Base-by-base conservation (phyloP, 2,797 vertebrate genomes). In the Myoxocephalus aenaeus region DNA sequence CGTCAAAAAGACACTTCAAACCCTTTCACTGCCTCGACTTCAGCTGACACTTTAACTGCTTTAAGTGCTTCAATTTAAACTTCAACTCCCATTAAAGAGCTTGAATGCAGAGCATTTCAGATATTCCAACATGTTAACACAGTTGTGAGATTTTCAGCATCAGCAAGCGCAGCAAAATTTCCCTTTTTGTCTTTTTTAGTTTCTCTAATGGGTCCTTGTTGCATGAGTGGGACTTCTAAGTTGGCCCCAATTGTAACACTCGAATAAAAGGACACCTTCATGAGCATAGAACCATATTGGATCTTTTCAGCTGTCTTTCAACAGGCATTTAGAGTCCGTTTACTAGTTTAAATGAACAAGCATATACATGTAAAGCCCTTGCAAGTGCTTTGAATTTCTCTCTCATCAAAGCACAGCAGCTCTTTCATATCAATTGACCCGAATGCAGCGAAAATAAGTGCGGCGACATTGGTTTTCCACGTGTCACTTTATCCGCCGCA, bases 341-440 rank as follows among this genome's bases (percentile, higher is more conserved):
- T 14, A 63, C 32, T 50, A 27, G 42, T 79, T 57, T 59, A 25
- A 64, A 32, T 29, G 17, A 73, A 61, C 56, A 61, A 54, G 36
- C 25, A 9, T 2, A 38, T 20, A 75, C 22, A 64, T 65, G 58
- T 53, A 22, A 72, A 68, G 53, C 34, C 27, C 14, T 62, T 58
- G 58, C 34, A 20, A 57, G 40, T 11, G 53, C 59, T 69, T 72
- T 62, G 8, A 61, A 65, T 72, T 51, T 72, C 1, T 61, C 22
- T 72, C 62, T 65, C 11, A 59, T 29, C 10, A 27, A 67, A 77
- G 44, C 68, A 38, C 59, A 17, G 51, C 51, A 58, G 58, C 82
- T 50, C 18, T 53, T 79, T 78, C 51, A 38, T 32, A 73, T 82
- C 18, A 27, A 27, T 74, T 65, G 27, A 67, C 18, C 56, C 44